Conservation (phyloP, 1,140 invertebrate genomes). For the Pomacea maculata region DNA sequence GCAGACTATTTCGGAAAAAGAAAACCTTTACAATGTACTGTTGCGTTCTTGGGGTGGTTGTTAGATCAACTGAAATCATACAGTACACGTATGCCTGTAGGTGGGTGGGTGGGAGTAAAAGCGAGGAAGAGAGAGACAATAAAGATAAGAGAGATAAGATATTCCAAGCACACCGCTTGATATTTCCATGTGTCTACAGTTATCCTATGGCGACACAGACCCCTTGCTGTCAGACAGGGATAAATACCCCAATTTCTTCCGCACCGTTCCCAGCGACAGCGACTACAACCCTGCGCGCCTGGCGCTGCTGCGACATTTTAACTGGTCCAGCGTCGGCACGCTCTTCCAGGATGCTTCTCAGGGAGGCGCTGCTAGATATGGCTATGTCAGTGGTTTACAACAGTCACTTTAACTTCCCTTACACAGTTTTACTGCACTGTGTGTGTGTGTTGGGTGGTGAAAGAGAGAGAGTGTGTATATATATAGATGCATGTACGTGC, state of each 20-base stretch:
- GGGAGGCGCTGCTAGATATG: slow-evolving; percentile 35
- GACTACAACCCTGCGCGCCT: slow-evolving; percentile 94
- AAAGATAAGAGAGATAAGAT: not conserved
- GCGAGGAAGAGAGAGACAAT: not conserved
- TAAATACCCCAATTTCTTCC: slow-evolving; percentile 92
- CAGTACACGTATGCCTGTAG: not conserved
- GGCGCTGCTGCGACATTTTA: slow-evolving; percentile 87
- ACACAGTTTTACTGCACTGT: not conserved
- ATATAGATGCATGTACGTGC: not conserved
- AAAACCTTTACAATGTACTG: too few relatives aligned
- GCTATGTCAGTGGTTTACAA: too few relatives aligned
- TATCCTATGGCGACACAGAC: slow-evolving; percentile 98
- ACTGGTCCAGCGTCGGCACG: slow-evolving; percentile 97
- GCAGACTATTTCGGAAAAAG: too few relatives aligned
- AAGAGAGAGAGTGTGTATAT: not conserved
- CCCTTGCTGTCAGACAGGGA: slow-evolving; percentile 92
- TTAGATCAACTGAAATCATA: too few relatives aligned
- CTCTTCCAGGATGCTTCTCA: slow-evolving; percentile 85
- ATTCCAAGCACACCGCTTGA: not conserved
- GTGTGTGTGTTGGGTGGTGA: slow-evolving; percentile 2
- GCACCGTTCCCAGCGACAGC: slow-evolving; percentile 66
- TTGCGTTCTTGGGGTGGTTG: too few relatives aligned
- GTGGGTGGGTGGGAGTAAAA: not conserved
- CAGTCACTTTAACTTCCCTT: too few relatives aligned
- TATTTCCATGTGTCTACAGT: slow-evolving; percentile 51